These are phyloP conservation scores for Plutella xylostella DNA, from an alignment of 2,888 invertebrate species.

Conservation along the genomic window DNA sequence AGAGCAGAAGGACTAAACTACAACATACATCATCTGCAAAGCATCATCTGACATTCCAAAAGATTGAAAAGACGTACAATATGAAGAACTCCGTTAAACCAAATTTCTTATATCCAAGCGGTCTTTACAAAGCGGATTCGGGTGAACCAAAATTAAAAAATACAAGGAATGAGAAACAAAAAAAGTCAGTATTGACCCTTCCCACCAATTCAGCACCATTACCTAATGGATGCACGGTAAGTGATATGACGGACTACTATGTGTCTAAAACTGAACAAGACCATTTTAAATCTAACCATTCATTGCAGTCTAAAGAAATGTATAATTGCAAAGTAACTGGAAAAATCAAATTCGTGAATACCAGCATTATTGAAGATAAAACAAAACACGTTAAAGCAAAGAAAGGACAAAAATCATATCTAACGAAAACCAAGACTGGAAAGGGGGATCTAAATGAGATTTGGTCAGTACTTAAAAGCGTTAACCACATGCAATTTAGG, in stretches of 20 bases:
- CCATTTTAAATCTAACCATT: too few species aligned
- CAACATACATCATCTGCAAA: too few species aligned
- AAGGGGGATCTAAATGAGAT: too few species aligned
- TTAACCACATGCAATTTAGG: conserved; percentile 45
- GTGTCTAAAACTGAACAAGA: too few species aligned
- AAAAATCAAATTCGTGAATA: too few species aligned
- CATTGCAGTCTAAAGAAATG: too few species aligned
- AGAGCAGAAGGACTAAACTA: too few species aligned
- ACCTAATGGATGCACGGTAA: not conserved
- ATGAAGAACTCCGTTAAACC: conserved; percentile 33
- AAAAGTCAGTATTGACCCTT: conserved; percentile 3
- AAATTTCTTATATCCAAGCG: conserved; percentile 39
- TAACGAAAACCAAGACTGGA: too few species aligned
- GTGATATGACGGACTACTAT: conserved; percentile 6
- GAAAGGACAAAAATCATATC: too few species aligned
- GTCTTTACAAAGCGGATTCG: conserved; percentile 51
- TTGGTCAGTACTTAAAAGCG: conserved; percentile 49
- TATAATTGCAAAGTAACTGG: too few species aligned
- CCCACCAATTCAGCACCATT: not conserved
- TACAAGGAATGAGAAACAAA: conserved; percentile 12
- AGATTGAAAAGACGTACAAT: conserved; percentile 36
- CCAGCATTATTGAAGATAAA: too few species aligned
- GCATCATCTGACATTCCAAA: conserved; percentile 32
- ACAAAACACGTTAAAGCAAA: too few species aligned
- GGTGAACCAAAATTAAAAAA: conserved; percentile 40